phyloP scores from a whole-genome alignment of 2,888 invertebrate genomes.

The Leptogaster cylindrica region DNA sequence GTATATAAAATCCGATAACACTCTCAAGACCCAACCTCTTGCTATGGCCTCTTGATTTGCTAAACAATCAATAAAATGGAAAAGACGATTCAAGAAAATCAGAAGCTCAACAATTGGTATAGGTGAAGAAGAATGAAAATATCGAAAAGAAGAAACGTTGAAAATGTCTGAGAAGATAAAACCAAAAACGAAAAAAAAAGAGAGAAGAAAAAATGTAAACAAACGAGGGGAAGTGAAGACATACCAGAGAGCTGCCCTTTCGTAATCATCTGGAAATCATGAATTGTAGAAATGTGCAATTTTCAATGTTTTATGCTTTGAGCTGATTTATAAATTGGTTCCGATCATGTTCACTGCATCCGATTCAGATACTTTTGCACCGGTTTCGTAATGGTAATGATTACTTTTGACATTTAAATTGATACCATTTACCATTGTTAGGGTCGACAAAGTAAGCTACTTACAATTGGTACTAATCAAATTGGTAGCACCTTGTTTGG shows the following conservation, averaged over 20 bases:
- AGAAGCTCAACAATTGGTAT: not conserved
- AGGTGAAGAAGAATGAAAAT: not conserved
- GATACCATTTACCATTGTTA: conserved; percentile 35
- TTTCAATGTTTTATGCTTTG: conserved; percentile 39
- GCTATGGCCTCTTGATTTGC: conserved; percentile 36
- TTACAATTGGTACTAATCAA: conserved; percentile 14
- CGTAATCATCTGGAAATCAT: conserved; percentile 38
- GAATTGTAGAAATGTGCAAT: conserved; percentile 36
- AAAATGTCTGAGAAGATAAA: not conserved
- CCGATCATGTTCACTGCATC: conserved; percentile 25
- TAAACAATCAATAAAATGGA: conserved; percentile 24
- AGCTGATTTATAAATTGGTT: conserved; percentile 35
- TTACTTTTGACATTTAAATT: conserved; percentile 39
- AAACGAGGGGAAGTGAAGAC: conserved; percentile 36
- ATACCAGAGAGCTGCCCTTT: conserved; percentile 33
- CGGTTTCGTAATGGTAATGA: conserved; percentile 32
- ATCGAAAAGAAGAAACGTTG: not conserved
- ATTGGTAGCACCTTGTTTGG: conserved; percentile 23
- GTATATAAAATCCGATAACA: not conserved
- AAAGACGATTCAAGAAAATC: conserved; percentile 12
- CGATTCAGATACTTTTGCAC: conserved; percentile 5
- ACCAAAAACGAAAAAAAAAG: not conserved
- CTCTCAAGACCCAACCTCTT: conserved; percentile 5
- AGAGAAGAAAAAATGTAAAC: conserved; percentile 13
- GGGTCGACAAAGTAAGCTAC: conserved; percentile 1